These are phyloP conservation scores for Hylaeus anthracinus DNA, from an alignment of 1,140 invertebrate species.

Conservation along the genomic window DNA sequence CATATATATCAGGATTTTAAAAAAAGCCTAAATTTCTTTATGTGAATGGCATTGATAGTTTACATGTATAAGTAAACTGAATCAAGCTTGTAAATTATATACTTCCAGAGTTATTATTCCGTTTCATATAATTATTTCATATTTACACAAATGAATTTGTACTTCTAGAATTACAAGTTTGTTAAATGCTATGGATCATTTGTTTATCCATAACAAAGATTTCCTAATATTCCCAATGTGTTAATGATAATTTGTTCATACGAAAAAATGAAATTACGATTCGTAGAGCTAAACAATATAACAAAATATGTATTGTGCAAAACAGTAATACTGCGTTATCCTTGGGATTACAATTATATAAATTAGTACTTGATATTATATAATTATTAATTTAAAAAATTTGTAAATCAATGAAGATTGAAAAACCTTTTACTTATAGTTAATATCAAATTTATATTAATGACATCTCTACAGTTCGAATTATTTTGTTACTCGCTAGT, in stretches of 20 bases:
- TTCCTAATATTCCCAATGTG: conserved; percentile 14
- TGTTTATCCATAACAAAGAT: conserved; percentile 27
- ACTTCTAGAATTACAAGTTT: conserved; percentile 21
- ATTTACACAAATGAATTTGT: conserved; percentile 7
- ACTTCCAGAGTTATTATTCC: background rate
- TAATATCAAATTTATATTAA: background rate
- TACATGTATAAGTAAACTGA: background rate
- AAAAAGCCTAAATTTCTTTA: background rate
- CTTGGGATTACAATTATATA: background rate
- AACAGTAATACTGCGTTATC: background rate
- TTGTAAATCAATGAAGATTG: background rate
- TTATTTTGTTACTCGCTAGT: background rate
- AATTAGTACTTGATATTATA: background rate
- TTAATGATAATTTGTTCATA: background rate
- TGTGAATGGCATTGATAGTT: conserved; percentile 1
- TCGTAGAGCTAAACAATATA: background rate
- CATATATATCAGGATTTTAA: background rate
- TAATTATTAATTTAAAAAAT: background rate
- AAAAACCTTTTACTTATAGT: background rate
- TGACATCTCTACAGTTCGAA: background rate
- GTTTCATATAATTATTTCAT: conserved; percentile 2
- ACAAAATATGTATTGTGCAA: background rate
- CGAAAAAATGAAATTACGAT: background rate
- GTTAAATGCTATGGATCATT: conserved; percentile 9
- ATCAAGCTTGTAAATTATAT: background rate